Base-by-base conservation (phyloP, 2,888 invertebrate species). In the Drosophila histrio region DNA sequence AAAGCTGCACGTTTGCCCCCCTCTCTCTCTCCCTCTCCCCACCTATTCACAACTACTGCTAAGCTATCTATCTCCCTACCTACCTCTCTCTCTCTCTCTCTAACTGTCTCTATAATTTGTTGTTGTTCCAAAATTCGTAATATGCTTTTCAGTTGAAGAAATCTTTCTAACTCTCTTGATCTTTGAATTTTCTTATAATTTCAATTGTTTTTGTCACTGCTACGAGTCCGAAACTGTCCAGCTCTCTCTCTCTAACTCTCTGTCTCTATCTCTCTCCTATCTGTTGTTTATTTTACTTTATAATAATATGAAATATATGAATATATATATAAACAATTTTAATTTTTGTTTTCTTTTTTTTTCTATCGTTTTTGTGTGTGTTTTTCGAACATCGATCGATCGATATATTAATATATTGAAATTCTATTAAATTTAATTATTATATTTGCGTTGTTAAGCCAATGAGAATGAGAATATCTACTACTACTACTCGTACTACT, bases 401-500 rank as follows among this genome's bases (percentile, higher is more conserved):
- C 58, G 61, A 72, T 52, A 39, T 39, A 24, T 76, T 74, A 76
- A 69, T 76, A 86, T 78, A 76, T 76, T 80, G 72, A 86, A 78
- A 79, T 76, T 82, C 82, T 80, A 82, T 85, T 80, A 74, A 85
- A 75, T 87, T 80, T 87, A 81, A 90, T 86, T 86, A 87, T 79
- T 85, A 88, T 83, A 91, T 90, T 90, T 90, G 89, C 90, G 85
- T 86, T 88, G 89, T 88, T 89, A 89, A 90, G 90, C 90, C 90
- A 89, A 90, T 90, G 89, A 90, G 91, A 90, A 87, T 90, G 90
- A 91, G 91, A 91, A 89, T 90, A 90, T 90, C 90, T 90, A 89
- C 90, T 91, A 91, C 90, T 88, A 85, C 90, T 87, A 85, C 89
- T 86, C 86, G 86, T 85, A 88, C 80, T 67, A 79, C 76, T 65